Evolutionary conservation across 1,140 invertebrate species (phyloP).

Genomic region (Leptinotarsa undecemlineata): DNA sequence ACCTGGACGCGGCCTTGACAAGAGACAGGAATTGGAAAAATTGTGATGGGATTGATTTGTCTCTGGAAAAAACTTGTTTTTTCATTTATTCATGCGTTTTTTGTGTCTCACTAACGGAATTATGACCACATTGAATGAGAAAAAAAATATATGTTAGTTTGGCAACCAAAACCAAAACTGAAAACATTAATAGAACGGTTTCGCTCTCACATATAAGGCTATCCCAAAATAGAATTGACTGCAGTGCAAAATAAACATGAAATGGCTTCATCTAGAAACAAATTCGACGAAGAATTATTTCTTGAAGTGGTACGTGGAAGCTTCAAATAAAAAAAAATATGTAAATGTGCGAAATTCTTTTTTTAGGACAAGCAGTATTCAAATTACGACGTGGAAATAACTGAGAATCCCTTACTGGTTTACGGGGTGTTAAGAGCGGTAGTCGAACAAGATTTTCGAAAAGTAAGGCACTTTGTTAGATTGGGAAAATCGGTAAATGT

Average conservation of each 20-base stretch:
- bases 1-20: no score
- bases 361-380: slow-evolving; percentile 12
- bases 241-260: not conserved
- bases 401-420: slow-evolving; percentile 24
- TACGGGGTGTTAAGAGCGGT: slow-evolving; percentile 19
- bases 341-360: not conserved
- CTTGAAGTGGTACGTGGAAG: slow-evolving; percentile 10
- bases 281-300: slow-evolving; percentile 17
- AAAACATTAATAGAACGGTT: not conserved
- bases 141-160: no score
- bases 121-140: no score
- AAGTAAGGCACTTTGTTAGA: slow-evolving; percentile 11
- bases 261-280: slow-evolving; percentile 11
- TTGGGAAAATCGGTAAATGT: slow-evolving; percentile 19
- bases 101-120: no score
- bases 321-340: not conserved
- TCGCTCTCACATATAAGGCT: not conserved
- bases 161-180: not conserved
- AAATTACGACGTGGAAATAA: not conserved
- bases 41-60: no score
- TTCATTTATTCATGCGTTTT: no score
- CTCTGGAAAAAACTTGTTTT: no score
- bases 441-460: slow-evolving; percentile 20
- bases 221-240: slow-evolving; percentile 7
- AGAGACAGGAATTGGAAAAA: no score